Evolutionary conservation across 1,140 invertebrate species (phyloP), one percentile per base, ranked within the genome.

Genomic region (Drosophila leontia): DNA sequence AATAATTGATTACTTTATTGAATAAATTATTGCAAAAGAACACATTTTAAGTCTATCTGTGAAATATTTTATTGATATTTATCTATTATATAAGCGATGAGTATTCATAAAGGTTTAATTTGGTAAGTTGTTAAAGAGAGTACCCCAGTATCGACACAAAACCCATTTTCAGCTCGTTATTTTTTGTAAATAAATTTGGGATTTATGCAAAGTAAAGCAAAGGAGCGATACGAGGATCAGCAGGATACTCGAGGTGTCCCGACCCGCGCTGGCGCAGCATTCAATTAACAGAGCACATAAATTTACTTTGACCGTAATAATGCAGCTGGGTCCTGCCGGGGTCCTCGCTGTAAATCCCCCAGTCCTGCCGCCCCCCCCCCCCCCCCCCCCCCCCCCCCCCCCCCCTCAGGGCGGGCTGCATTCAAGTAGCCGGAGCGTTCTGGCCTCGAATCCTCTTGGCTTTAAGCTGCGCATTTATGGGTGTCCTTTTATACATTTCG

Each of bases 221-320:
- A n/a, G 39, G 48, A 70, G 67, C 39, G 45, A 35, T 58, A n/a
- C 41, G 56, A 55, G 56, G 51, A 62, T 53, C 45, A 44, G 42
- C 44, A 51, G 60, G 29, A 57, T 47, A 63, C 72, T 69, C 56
- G 64, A 63, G 64, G 64, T 62, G 82, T 63, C 68, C 67, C 59
- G 83, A 79, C 69, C 75, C 74, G 51, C 67, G 57, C 64, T 55
- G 68, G 50, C 32, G 50, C 72, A 47, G 85, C 84, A 75, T 88
- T 88, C 85, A 88, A 88, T 88, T 88, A 88, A 88, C 84, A 78
- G 70, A 62, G 84, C 74, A 84, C 84, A 84, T 88, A 88, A 88
- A 88, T 88, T 88, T 88, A 84, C 85, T 84, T 87, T 88, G 80
- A 79, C 64, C 65, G 58, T 81, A 81, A 88, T 88, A 88, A 90